Evolutionary conservation across 2,797 vertebrate species (phyloP).

Genomic region (Clarias platycephalus): DNA sequence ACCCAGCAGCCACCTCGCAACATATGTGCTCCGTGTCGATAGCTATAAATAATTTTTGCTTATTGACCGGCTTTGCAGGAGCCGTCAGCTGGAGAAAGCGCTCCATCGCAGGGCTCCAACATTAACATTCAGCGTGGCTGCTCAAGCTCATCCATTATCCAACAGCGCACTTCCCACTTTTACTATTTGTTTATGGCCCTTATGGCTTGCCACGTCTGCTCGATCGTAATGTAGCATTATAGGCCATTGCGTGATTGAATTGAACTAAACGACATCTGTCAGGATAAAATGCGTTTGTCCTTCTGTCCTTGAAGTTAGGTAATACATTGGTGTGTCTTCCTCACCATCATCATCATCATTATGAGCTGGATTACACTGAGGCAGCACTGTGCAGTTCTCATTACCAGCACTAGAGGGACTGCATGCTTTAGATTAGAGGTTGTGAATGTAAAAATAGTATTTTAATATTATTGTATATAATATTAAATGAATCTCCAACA

Average conservation of each 20-base stretch:
- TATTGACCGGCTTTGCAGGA: slow-evolving; percentile 29
- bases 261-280: slow-evolving; percentile 48
- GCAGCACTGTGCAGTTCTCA: background rate
- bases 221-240: slow-evolving; percentile 1
- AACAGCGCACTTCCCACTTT: slow-evolving; percentile 28
- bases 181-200: slow-evolving; percentile 43
- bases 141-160: slow-evolving; percentile 48
- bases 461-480: background rate
- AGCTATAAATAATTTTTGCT: slow-evolving; percentile 37
- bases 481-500: background rate
- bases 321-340: slow-evolving; percentile 42
- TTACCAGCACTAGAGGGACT: slow-evolving; percentile 27
- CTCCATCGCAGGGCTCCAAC: slow-evolving; percentile 29
- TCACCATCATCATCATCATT: background rate
- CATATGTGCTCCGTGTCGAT: background rate
- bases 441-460: background rate
- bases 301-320: slow-evolving; percentile 36
- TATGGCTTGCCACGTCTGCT: background rate
- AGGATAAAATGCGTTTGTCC: slow-evolving; percentile 39
- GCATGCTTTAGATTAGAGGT: background rate
- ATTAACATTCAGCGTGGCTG: slow-evolving; percentile 44
- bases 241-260: slow-evolving; percentile 41
- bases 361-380: background rate
- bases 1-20: background rate
- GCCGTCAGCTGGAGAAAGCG: slow-evolving; percentile 11